Conservation (phyloP, 2,113 vertebrate species). For the Sula dactylatra region DNA sequence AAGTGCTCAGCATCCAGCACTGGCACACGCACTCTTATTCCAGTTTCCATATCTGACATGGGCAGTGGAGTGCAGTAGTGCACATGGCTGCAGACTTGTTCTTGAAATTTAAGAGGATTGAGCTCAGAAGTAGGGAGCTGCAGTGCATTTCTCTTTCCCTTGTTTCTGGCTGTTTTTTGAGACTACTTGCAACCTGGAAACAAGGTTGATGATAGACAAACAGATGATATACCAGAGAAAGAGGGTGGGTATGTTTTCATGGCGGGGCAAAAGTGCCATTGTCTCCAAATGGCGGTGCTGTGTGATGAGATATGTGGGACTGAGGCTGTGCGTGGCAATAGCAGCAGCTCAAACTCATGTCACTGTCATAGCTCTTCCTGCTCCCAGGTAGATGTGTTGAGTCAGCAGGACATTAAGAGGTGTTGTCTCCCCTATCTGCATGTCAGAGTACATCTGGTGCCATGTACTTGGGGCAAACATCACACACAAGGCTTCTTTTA, state of each 20-base stretch:
- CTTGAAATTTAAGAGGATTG: neutral
- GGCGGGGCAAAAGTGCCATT: too few species aligned
- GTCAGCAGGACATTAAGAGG: neutral
- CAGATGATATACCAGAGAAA: neutral
- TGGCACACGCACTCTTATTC: neutral
- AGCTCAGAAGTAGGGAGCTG: neutral
- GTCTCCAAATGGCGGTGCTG: neutral
- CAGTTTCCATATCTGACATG: neutral
- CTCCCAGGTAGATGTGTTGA: neutral
- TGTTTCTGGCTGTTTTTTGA: neutral
- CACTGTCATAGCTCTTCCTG: neutral
- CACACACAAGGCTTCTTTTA: neutral
- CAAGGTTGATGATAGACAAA: neutral
- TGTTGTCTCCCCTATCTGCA: neutral
- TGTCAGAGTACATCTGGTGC: too few species aligned
- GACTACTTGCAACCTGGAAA: neutral
- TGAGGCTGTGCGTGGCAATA: neutral
- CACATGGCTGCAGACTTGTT: neutral
- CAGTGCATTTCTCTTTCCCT: neutral
- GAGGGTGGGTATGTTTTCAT: neutral
- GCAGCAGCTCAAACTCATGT: neutral
- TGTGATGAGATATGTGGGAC: fast-evolving
- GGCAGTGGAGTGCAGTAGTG: too few species aligned
- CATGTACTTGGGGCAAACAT: fast-evolving
- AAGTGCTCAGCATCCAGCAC: neutral